Conservation (phyloP, 2,888 invertebrate genomes). For the Pogonocherus hispidulus region DNA sequence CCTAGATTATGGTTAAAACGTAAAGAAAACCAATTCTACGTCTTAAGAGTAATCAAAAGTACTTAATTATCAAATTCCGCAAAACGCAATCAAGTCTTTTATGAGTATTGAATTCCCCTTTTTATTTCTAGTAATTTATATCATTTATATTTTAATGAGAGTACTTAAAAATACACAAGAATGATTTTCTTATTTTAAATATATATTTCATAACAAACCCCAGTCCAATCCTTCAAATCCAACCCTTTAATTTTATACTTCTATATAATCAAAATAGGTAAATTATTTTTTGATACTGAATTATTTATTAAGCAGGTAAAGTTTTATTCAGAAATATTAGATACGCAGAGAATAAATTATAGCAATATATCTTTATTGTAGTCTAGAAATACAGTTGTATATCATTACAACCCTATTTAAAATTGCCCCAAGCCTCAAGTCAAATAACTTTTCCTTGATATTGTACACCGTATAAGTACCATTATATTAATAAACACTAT, state of each 20-base stretch:
- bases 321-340: not conserved
- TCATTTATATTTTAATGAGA: too few species aligned
- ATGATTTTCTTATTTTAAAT: too few species aligned
- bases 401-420: conserved; percentile 21
- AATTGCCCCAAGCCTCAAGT: conserved; percentile 15
- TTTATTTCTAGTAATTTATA: too few species aligned
- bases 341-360: conserved; percentile 16
- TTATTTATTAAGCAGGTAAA: not conserved
- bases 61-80: too few species aligned
- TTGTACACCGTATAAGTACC: conserved; percentile 1
- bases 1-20: too few species aligned
- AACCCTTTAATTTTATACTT: not conserved
- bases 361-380: conserved; percentile 14
- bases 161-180: too few species aligned
- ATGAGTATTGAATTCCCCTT: too few species aligned
- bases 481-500: conserved; percentile 30
- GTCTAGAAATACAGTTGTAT: conserved; percentile 14
- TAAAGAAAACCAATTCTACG: too few species aligned
- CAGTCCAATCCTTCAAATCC: too few species aligned
- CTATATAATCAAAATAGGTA: not conserved
- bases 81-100: too few species aligned
- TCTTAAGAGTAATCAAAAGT: too few species aligned
- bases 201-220: too few species aligned
- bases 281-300: not conserved
- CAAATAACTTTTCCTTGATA: conserved; percentile 7